Evolutionary conservation across 2,113 vertebrate genomes (phyloP).

Genomic region (Indicator indicator): DNA sequence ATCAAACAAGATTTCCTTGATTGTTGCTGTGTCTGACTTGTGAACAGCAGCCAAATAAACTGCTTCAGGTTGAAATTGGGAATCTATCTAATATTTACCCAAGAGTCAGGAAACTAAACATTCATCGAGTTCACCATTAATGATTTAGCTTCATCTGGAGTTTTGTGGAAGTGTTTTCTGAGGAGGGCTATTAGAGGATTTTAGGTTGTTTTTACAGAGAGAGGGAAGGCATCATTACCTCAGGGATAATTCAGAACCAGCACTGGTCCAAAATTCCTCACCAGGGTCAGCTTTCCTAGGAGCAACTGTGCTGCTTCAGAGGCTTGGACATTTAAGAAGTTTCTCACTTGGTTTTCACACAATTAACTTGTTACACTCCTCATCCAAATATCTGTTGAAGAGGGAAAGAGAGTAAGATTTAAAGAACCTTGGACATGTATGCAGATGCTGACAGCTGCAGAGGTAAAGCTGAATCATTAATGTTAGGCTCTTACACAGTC

Average conservation of each 20-base stretch:
- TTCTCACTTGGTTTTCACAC: conserved; percentile 11
- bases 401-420: neutral
- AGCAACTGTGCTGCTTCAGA: neutral
- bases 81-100: conserved; percentile 64
- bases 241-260: conserved; percentile 47
- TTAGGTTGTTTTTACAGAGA: neutral
- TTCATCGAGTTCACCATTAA: neutral
- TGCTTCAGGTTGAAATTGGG: conserved; percentile 64
- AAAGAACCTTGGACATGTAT: neutral
- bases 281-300: conserved; percentile 13
- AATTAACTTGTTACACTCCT: neutral
- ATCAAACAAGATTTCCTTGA: conserved; percentile 55
- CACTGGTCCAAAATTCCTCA: conserved; percentile 58
- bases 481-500: neutral
- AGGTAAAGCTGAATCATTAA: neutral
- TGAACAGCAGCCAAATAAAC: conserved; percentile 63
- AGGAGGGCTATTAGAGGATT: neutral
- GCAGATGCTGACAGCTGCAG: neutral
- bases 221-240: neutral
- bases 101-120: conserved; percentile 20
- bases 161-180: neutral
- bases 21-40: conserved; percentile 68
- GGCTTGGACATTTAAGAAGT: neutral
- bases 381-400: neutral
- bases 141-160: neutral